A percentile compares a stretch with the other conserved stretches of the same genome.
Conservation (phyloP, 2,888 invertebrate genomes). For the Heteromurus nitidus region DNA sequence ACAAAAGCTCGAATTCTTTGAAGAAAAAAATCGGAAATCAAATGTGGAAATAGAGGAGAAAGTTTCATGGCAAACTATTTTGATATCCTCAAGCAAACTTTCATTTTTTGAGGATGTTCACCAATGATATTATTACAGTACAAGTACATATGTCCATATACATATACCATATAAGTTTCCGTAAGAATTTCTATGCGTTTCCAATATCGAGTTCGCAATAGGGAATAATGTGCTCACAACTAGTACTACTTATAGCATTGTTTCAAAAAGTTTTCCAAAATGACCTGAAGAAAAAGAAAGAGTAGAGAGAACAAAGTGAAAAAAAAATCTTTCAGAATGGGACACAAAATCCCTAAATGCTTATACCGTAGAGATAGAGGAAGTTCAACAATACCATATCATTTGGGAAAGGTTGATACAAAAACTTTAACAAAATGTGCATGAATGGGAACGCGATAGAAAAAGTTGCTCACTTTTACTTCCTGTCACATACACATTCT, state of each 20-base stretch:
- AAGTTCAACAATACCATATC: neutral
- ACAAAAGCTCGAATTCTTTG: neutral
- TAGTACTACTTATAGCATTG: too few relatives aligned
- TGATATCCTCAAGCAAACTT: neutral
- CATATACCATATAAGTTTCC: neutral
- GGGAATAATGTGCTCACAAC: neutral
- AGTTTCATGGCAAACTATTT: neutral
- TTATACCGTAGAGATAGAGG: neutral
- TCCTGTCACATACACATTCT: slow-evolving; percentile 30
- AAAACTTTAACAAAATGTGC: slow-evolving; percentile 14
- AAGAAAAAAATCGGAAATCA: slow-evolving; percentile 49
- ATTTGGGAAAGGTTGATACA: slow-evolving; percentile 33
- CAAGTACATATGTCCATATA: neutral
- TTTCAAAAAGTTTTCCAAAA: slow-evolving; percentile 41
- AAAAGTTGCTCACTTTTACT: slow-evolving; percentile 31
- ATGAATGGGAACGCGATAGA: slow-evolving; percentile 1
- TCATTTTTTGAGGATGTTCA: too few relatives aligned
- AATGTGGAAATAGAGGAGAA: slow-evolving; percentile 39
- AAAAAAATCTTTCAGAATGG: slow-evolving; percentile 13
- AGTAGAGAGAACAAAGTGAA: slow-evolving; percentile 3
- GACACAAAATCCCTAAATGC: neutral
- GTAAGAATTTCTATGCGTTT: too few relatives aligned
- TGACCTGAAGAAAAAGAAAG: slow-evolving; percentile 39
- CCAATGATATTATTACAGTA: too few relatives aligned
- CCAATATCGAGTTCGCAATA: neutral